phyloP scores from a whole-genome alignment of 2,888 invertebrate genomes.

The Syritta pipiens region DNA sequence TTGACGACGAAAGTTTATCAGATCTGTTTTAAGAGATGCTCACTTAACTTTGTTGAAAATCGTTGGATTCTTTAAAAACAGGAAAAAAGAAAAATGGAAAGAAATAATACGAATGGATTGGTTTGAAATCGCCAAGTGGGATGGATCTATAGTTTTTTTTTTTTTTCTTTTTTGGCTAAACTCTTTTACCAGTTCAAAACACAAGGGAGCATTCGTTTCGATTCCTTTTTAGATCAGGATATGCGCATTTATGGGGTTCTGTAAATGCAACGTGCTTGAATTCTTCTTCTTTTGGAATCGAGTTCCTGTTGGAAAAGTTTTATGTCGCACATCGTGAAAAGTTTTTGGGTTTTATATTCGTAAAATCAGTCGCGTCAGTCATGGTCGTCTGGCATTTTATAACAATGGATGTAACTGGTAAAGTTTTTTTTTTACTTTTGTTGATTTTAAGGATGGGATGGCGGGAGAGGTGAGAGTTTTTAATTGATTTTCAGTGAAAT shows the following conservation, averaged over 20 bases:
- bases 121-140: too few relatives aligned
- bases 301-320: constrained; percentile 52
- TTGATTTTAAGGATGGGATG: too few relatives aligned
- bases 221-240: constrained; percentile 35
- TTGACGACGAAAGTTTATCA: constrained; percentile 1
- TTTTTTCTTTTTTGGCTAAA: constrained; percentile 20
- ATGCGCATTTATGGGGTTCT: constrained; percentile 50
- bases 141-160: too few relatives aligned
- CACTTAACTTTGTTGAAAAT: too few relatives aligned
- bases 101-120: constrained; percentile 47
- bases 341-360: constrained; percentile 5
- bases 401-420: too few relatives aligned
- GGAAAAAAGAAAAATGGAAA: too few relatives aligned
- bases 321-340: constrained; percentile 32
- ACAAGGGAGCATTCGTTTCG: constrained; percentile 14
- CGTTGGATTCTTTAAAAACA: too few relatives aligned
- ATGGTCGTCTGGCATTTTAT: too few relatives aligned
- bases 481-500: too few relatives aligned
- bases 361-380: too few relatives aligned
- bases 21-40: not conserved
- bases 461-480: too few relatives aligned
- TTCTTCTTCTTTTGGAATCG: not conserved
- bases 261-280: constrained; percentile 26
- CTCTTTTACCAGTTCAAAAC: constrained; percentile 8
- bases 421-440: too few relatives aligned